These are phyloP conservation scores for Ispidina lecontei DNA, from an alignment of 2,797 vertebrate species.

Conservation along the genomic window DNA sequence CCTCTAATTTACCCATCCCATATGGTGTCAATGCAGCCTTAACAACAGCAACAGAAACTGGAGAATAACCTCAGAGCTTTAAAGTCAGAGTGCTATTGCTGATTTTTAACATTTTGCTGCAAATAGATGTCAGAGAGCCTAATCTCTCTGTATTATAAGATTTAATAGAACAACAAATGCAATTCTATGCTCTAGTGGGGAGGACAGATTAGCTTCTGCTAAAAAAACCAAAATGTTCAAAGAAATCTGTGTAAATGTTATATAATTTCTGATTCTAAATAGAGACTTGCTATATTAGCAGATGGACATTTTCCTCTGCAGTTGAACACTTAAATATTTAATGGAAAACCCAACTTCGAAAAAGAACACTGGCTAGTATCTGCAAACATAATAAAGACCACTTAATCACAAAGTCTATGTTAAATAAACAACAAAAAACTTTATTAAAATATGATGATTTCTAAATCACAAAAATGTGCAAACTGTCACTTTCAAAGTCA, in stretches of 20 bases:
- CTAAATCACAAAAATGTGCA: not conserved
- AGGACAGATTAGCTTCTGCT: not conserved
- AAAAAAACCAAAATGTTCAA: not conserved
- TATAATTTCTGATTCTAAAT: not conserved
- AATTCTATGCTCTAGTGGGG: fast-evolving
- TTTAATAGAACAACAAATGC: not conserved
- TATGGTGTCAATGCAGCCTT: not conserved
- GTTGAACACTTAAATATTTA: not conserved
- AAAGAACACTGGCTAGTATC: not conserved
- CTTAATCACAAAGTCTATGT: not conserved
- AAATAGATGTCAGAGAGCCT: not conserved
- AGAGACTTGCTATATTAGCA: not conserved
- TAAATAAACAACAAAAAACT: not conserved
- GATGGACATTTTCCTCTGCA: not conserved
- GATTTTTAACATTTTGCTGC: not conserved
- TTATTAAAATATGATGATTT: not conserved
- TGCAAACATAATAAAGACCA: not conserved
- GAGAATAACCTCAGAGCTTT: not conserved
- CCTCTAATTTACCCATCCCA: not conserved
- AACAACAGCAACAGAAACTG: not conserved
- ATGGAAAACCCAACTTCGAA: not conserved
- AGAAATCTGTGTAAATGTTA: not conserved
- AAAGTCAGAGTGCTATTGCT: not conserved
- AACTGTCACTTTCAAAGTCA: not conserved
- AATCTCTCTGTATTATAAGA: not conserved